Evolutionary conservation across 2,888 invertebrate species (phyloP).

Genomic region (Julus scandinavius): DNA sequence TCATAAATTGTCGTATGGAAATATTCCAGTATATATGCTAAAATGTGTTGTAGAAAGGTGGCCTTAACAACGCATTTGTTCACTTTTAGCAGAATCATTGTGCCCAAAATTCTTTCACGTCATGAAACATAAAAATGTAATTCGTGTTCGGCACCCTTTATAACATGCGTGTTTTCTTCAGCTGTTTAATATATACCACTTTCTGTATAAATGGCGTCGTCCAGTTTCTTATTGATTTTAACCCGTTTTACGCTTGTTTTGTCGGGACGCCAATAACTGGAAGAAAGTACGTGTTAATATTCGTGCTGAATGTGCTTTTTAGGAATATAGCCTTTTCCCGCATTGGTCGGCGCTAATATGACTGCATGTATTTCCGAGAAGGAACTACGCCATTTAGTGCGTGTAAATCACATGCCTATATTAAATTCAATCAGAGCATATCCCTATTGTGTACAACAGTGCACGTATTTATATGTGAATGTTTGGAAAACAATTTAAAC

Average conservation of each 20-base stretch:
- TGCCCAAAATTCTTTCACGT: too few relatives aligned
- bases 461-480: neutral
- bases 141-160: too few relatives aligned
- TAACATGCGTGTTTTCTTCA: neutral
- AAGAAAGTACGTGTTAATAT: neutral
- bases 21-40: too few relatives aligned
- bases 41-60: too few relatives aligned
- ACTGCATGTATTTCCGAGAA: neutral
- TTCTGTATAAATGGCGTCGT: neutral
- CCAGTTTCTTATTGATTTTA: neutral
- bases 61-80: too few relatives aligned
- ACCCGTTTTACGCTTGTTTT: neutral
- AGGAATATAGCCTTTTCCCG: neutral
- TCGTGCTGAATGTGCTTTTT: neutral
- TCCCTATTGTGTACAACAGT: neutral
- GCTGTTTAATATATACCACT: neutral
- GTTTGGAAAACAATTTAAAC: neutral
- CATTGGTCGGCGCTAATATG: neutral
- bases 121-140: too few relatives aligned
- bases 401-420: neutral
- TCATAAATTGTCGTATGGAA: too few relatives aligned
- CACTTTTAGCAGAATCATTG: too few relatives aligned
- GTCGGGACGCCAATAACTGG: neutral
- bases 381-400: neutral
- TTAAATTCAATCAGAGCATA: neutral